Evolutionary conservation across 2,888 invertebrate species (phyloP), one percentile per base, ranked within the genome.

Genomic region (Darwinula stevensoni): DNA sequence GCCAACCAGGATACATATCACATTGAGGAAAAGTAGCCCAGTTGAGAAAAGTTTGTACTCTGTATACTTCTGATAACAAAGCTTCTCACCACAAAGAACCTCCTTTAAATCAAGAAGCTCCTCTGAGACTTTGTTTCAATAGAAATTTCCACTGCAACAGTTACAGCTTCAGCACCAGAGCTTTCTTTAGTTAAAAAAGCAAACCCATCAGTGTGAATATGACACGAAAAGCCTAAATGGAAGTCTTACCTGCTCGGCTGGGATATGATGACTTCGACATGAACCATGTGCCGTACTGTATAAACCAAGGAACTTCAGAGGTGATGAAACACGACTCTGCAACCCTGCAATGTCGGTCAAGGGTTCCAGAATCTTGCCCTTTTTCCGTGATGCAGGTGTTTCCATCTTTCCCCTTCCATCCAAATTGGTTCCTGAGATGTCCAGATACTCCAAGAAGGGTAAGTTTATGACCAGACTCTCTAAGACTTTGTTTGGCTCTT

Each of bases 391-490:
- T 6, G 15, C 31, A 27, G 34, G 34, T 16, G 31, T 34, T 35
- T 36, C 38, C 30, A 37, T 39, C 16, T 40, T 41, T 30, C 76
- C 76, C 33, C 66, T 65, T 11, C 86, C 82, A 27, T 86, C 82
- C 39, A 94, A 57, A 57, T 94, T 88, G 13, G 91, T 91, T 11
- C 86, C 86, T 3, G 88, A 84, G 46, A 94, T 82, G 53, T 94
- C 91, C 42, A 94, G 54, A 15, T 75, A 75, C 27, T 63, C 63
- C 36, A 94, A 54, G 31, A 63, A 50, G 0, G 73, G 71, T 42
- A 94, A 57, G 45, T 58, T 65, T 31, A 60, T 58, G 9, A 86
- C 65, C 22, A 94, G 54, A 40, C 60, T 58, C 14, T 63, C 56
- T 27, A 94, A 53, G 17, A 67, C 56, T 37, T 62, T 58, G 52